Percentiles rank a stretch among this genome's conserved stretches.
Conservation (phyloP, 2,113 vertebrate genomes). For the Pseudorasbora parva region DNA sequence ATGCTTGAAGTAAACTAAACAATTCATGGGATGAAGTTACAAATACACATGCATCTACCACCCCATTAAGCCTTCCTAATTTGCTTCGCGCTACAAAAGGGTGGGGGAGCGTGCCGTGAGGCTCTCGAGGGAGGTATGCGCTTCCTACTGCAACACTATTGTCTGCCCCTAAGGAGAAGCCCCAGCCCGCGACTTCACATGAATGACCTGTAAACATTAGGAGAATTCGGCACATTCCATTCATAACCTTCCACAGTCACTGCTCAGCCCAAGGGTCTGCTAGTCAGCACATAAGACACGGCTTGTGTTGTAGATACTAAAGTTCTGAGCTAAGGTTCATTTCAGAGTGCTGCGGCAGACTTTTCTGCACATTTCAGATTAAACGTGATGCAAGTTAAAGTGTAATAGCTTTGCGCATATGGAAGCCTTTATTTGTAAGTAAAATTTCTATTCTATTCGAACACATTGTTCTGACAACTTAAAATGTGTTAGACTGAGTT, state of each 20-base stretch:
- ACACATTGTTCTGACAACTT: background rate
- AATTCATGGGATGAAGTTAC: background rate
- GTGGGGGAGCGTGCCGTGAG: constrained; percentile 26
- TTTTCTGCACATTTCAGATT: constrained; percentile 8
- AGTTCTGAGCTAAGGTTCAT: background rate
- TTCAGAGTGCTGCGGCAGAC: background rate
- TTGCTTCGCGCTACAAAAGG: background rate
- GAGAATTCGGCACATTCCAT: constrained; percentile 57
- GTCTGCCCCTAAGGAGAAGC: constrained; percentile 43
- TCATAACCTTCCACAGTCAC: constrained; percentile 52
- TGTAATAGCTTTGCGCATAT: background rate
- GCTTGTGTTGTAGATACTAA: constrained; percentile 11
- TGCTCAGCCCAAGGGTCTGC: background rate
- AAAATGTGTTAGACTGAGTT: constrained; percentile 2
- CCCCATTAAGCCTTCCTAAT: constrained; percentile 11
- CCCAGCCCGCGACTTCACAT: constrained; percentile 34
- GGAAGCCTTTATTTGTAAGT: background rate
- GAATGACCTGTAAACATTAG: constrained; percentile 54
- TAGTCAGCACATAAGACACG: constrained; percentile 22
- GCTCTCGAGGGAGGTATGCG: constrained; percentile 46
- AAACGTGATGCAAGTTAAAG: background rate
- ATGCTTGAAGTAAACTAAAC: background rate
- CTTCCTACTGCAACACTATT: constrained; percentile 53
- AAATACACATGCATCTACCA: background rate
- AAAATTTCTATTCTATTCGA: background rate